Evolutionary conservation across 2,888 invertebrate genomes (phyloP).

Genomic region (Hyposoter didymator): DNA sequence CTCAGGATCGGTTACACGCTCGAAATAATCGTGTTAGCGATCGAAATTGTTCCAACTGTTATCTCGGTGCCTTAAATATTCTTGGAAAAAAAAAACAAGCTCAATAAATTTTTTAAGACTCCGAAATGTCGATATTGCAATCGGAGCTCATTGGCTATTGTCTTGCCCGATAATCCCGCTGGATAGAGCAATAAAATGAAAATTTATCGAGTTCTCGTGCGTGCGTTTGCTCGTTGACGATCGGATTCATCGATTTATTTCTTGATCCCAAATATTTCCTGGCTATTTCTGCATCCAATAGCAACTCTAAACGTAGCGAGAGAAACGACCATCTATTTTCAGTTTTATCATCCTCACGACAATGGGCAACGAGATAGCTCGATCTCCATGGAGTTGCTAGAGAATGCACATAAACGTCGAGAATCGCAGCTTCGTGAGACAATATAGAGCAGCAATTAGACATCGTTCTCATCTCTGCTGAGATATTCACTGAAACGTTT

Average conservation of each 20-base stretch:
- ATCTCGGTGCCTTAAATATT: slow-evolving; percentile 3
- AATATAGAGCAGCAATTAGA: slow-evolving; percentile 64
- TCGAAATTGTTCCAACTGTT: slow-evolving; percentile 10
- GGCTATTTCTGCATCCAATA: slow-evolving; percentile 38
- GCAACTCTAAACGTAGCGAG: slow-evolving; percentile 33
- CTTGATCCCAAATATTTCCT: slow-evolving; percentile 35
- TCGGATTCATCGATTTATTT: slow-evolving; percentile 48
- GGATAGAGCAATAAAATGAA: slow-evolving; percentile 11
- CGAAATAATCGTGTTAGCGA: not conserved
- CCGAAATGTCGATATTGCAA: slow-evolving; percentile 7
- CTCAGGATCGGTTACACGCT: slow-evolving; percentile 16
- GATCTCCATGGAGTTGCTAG: slow-evolving; percentile 23
- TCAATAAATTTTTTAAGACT: slow-evolving; percentile 7
- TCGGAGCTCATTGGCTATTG: slow-evolving; percentile 2
- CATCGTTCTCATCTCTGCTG: slow-evolving; percentile 50
- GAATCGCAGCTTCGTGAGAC: slow-evolving; percentile 48
- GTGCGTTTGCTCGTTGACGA: slow-evolving; percentile 18
- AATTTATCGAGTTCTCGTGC: slow-evolving; percentile 40
- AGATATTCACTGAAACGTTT: slow-evolving; percentile 56
- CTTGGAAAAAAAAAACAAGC: not conserved
- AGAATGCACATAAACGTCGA: slow-evolving; percentile 43
- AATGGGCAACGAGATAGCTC: slow-evolving; percentile 27
- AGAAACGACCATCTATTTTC: slow-evolving; percentile 35
- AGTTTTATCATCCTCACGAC: slow-evolving; percentile 38
- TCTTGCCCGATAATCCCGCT: not conserved